Evolutionary conservation across 2,113 vertebrate genomes (phyloP).

Genomic region (Lynx canadensis): DNA sequence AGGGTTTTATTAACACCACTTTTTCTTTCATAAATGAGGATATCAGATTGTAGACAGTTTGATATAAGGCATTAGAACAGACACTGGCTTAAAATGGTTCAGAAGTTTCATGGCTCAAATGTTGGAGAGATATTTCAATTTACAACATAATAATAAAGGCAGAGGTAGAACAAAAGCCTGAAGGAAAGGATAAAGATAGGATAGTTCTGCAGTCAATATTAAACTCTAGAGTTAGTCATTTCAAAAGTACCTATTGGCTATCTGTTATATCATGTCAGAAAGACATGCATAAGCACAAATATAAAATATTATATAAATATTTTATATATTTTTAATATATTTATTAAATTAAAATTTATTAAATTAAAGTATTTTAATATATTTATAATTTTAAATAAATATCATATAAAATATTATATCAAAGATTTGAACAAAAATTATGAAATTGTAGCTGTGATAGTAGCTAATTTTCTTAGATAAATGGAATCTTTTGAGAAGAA

Average conservation of each 20-base stretch:
- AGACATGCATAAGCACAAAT: neutral
- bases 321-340: no score
- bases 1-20: neutral
- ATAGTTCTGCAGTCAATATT: neutral
- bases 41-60: neutral
- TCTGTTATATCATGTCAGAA: neutral
- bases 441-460: neutral
- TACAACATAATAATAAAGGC: neutral
- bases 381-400: neutral
- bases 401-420: neutral
- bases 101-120: neutral
- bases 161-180: neutral
- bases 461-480: neutral
- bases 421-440: neutral
- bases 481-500: neutral
- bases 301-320: neutral
- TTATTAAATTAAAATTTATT: no score
- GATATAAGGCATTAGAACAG: conserved; percentile 6
- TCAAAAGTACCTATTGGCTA: neutral
- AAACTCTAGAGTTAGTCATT: neutral
- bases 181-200: neutral
- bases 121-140: neutral
- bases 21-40: neutral
- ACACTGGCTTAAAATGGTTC: neutral
- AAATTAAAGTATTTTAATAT: no score